These are phyloP conservation scores for Luperina testacea DNA, from an alignment of 2,888 invertebrate genomes.

Conservation along the genomic window DNA sequence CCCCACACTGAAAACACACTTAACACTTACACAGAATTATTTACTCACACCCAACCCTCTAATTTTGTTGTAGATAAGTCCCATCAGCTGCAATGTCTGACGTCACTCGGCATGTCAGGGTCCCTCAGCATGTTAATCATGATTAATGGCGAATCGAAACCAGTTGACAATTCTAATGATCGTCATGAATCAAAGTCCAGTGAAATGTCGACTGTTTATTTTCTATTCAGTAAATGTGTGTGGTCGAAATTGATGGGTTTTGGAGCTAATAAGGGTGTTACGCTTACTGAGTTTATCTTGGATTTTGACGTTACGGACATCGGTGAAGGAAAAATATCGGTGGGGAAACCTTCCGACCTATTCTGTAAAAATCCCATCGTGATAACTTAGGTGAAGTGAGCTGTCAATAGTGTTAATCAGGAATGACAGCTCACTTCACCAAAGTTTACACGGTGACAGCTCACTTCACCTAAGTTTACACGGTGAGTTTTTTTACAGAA, in stretches of 20 bases:
- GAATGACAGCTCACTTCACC: too few relatives aligned
- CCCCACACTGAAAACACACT: conserved; percentile 29
- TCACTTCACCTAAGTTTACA: too few relatives aligned
- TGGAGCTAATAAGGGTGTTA: background rate
- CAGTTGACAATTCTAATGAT: conserved; percentile 51
- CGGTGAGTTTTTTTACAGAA: too few relatives aligned
- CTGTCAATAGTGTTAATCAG: too few relatives aligned
- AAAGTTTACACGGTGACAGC: too few relatives aligned
- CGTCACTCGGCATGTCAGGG: conserved; percentile 56
- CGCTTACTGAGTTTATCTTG: background rate
- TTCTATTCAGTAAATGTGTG: conserved; percentile 18
- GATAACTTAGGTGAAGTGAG: too few relatives aligned
- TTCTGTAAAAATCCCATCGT: too few relatives aligned
- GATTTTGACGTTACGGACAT: background rate
- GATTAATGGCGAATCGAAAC: conserved; percentile 62
- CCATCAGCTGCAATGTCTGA: conserved; percentile 33
- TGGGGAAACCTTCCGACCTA: background rate
- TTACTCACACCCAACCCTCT: conserved; percentile 46
- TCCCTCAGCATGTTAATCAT: conserved; percentile 47
- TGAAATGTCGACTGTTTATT: conserved; percentile 30
- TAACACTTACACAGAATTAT: conserved; percentile 52
- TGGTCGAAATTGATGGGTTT: background rate
- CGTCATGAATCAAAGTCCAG: conserved; percentile 42
- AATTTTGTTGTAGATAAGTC: conserved; percentile 39
- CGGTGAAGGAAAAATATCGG: background rate